Evolutionary conservation across 2,888 invertebrate genomes (phyloP).

Genomic region (Mythimna impura): DNA sequence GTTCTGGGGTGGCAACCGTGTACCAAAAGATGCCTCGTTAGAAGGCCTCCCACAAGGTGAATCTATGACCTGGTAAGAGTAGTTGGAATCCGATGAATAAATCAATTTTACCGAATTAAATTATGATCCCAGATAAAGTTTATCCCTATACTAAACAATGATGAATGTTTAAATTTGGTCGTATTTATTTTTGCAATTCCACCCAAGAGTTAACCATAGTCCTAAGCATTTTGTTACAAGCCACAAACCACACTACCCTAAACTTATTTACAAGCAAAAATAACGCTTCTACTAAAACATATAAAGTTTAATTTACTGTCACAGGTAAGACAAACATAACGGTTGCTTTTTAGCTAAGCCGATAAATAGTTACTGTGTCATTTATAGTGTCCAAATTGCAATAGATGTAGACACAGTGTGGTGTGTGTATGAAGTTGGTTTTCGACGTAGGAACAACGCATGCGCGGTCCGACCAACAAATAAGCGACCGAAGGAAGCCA

Average conservation of each 20-base stretch:
- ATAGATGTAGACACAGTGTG: conserved; percentile 49
- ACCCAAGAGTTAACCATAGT: conserved; percentile 38
- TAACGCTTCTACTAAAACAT: not conserved
- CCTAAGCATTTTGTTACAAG: conserved; percentile 38
- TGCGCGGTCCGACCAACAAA: conserved; percentile 57
- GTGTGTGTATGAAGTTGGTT: conserved; percentile 41
- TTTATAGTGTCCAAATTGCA: conserved; percentile 43
- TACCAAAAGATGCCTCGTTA: too few species aligned
- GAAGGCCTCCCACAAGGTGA: too few species aligned
- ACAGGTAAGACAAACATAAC: not conserved
- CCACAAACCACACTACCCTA: conserved; percentile 15
- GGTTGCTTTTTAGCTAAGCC: conserved; percentile 50
- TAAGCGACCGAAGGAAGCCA: conserved; percentile 41
- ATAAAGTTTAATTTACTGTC: conserved; percentile 36
- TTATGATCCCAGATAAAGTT: not conserved
- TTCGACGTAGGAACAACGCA: conserved; percentile 51
- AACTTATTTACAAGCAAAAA: conserved; percentile 5
- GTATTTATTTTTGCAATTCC: conserved; percentile 41
- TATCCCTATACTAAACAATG: conserved; percentile 5
- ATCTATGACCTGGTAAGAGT: too few species aligned
- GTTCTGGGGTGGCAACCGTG: too few species aligned
- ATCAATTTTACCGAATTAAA: too few species aligned
- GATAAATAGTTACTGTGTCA: conserved; percentile 51
- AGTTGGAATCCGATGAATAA: too few species aligned
- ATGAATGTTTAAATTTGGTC: conserved; percentile 11